A percentile compares a stretch with the other conserved stretches of the same genome.
phyloP scores from a whole-genome alignment of 2,888 invertebrate species.

The Drosophila affinis region DNA sequence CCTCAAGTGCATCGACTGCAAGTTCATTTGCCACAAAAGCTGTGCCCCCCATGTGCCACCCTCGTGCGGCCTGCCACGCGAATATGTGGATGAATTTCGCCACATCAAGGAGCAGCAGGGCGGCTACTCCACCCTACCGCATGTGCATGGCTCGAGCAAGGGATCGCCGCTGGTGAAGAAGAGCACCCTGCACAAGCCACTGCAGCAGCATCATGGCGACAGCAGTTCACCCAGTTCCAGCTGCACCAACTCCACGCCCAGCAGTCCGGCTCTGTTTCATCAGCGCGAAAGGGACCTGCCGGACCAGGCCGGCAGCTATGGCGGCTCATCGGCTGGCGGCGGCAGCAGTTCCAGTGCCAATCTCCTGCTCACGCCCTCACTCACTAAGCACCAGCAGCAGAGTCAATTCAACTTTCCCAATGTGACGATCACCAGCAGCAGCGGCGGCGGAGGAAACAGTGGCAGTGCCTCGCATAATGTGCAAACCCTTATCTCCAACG shows the following conservation, averaged over 20 bases:
- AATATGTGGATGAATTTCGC: constrained; percentile 92
- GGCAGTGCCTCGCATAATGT: constrained; percentile 36
- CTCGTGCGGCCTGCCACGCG: constrained; percentile 95
- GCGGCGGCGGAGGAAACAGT: constrained; percentile 15
- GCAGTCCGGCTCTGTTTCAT: constrained; percentile 91
- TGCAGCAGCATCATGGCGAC: constrained; percentile 84
- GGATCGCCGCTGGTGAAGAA: constrained; percentile 80
- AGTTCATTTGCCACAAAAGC: constrained; percentile 90
- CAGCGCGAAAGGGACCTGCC: constrained; percentile 80
- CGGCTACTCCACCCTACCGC: constrained; percentile 49
- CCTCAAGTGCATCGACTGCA: constrained; percentile 97
- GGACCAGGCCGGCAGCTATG: constrained; percentile 76
- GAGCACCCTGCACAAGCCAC: constrained; percentile 72
- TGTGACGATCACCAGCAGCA: constrained; percentile 79
- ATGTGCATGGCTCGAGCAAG: constrained; percentile 78
- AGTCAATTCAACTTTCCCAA: constrained; percentile 84
- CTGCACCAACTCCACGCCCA: constrained; percentile 98
- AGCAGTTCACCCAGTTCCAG: constrained; percentile 97
- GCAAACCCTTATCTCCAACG: constrained; percentile 77
- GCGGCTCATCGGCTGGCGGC: constrained; percentile 62
- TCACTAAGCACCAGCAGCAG: constrained; percentile 49
- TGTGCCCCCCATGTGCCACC: constrained; percentile 96
- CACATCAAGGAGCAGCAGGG: constrained; percentile 85
- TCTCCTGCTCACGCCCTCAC: constrained; percentile 57
- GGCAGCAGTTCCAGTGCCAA: constrained; percentile 71